A percentile compares a stretch with the other conserved stretches of the same genome.
phyloP scores from a whole-genome alignment of 2,797 vertebrate genomes.

The Taeniopygia guttata region DNA sequence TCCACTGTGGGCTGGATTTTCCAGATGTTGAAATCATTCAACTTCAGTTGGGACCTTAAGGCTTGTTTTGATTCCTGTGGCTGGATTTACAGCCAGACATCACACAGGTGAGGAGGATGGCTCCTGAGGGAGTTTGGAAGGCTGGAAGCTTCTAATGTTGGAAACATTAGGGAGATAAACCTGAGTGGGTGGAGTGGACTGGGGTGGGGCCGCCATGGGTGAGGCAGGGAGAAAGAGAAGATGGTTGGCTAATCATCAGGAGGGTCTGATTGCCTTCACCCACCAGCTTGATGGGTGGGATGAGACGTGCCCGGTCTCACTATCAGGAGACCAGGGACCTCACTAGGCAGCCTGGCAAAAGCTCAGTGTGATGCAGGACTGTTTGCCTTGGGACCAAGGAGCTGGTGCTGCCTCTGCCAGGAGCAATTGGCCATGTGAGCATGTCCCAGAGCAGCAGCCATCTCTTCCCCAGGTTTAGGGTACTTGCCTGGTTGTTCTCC shows the following conservation, averaged over 20 bases:
- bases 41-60: not conserved
- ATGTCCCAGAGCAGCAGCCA: not conserved
- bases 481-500: not conserved
- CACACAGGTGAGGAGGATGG: not conserved
- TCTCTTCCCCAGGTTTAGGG: not conserved
- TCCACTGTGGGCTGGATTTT: not conserved
- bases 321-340: not conserved
- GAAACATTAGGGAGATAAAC: not conserved
- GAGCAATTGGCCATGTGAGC: not conserved
- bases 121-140: not conserved
- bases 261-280: not conserved
- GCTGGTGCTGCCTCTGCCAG: not conserved
- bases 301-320: not conserved
- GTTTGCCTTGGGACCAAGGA: not conserved
- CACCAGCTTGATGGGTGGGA: not conserved
- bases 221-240: constrained; percentile 21
- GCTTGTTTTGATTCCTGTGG: not conserved
- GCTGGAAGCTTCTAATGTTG: not conserved
- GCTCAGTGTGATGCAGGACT: not conserved
- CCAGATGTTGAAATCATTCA: not conserved
- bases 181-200: not conserved
- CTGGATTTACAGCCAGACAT: not conserved
- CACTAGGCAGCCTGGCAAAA: not conserved
- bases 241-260: constrained; percentile 21
- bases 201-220: not conserved